Evolutionary conservation across 2,888 invertebrate species (phyloP), one percentile per base, ranked within the genome.

Genomic region (Leptopilina syphax): DNA sequence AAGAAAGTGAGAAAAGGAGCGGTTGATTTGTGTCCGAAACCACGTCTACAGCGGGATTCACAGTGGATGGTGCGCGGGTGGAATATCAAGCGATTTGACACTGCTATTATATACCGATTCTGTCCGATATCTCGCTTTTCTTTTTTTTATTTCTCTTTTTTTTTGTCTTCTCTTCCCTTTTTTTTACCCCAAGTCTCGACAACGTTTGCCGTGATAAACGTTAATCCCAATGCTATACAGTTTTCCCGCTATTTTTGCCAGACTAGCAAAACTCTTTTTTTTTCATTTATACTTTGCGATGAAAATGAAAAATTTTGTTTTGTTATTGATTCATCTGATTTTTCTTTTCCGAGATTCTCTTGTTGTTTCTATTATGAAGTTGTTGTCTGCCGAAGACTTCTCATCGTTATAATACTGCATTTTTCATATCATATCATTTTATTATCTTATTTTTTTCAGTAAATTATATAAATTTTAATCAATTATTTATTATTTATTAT

Each of bases 71-170:
- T 57, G 70, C 70, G 70, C 54, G 70, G 70, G 34, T 73, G 70
- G 70, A 73, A 73, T 73, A 73, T 50, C 70, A 73, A 73, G 70
- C 54, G 57, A 73, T 73, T 73, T 73, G 70, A 73, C 54, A 73
- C 57, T 73, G 54, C 70, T 73, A 73, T 73, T 73, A 73, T 73
- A 73, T 73, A 73, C 54, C 54, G 54, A 73, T 73, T 73, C 54
- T 8, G 54, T 7, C 50, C 54, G 57, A 73, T 73, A 73, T 73
- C 68, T 12, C 50, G 44, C 18, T 50, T 9, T 47, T 47, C 47
- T 47, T 47, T 9, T 47, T 9, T 47, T 9, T 47, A 0, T 47
- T 34, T 34, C 4, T 34, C 34, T 4, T 34, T 34, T 34, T 34
- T 34, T 34, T 34, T 1, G 1, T 34, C 34, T 34, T 34, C 47